Evolutionary conservation across 1,140 invertebrate species (phyloP).

Genomic region (Chlorops oryzae): DNA sequence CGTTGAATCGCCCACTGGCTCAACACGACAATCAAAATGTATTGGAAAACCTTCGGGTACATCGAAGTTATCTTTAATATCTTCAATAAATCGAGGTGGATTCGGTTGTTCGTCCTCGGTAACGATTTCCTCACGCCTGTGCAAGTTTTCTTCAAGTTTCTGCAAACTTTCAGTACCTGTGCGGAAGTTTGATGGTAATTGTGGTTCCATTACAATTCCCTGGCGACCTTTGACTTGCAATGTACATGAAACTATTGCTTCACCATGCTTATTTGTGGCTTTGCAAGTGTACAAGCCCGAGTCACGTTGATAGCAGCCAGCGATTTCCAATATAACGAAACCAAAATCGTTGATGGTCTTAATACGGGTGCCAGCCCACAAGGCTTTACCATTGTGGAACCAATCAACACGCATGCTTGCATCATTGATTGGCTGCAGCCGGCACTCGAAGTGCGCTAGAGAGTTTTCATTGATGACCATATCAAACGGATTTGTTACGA

Average conservation of each 20-base stretch:
- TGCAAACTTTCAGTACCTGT: conserved; percentile 83
- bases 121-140: conserved; percentile 77
- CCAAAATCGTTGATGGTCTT: conserved; percentile 92
- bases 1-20: conserved; percentile 76
- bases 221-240: conserved; percentile 78
- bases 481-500: conserved; percentile 81
- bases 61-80: conserved; percentile 76
- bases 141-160: conserved; percentile 80
- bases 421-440: conserved; percentile 83
- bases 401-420: conserved; percentile 90
- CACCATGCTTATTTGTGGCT: conserved; percentile 83
- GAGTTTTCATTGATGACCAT: conserved; percentile 80
- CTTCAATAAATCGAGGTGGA: conserved; percentile 78
- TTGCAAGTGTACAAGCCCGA: conserved; percentile 86
- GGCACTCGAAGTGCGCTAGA: conserved; percentile 87
- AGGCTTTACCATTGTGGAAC: conserved; percentile 91
- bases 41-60: conserved; percentile 79
- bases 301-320: conserved; percentile 80
- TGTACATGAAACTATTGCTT: conserved; percentile 79
- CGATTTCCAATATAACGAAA: conserved; percentile 86
- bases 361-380: conserved; percentile 78
- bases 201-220: conserved; percentile 85
- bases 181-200: conserved; percentile 78
- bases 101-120: conserved; percentile 78
- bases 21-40: conserved; percentile 87